phyloP scores from a whole-genome alignment of 2,113 vertebrate genomes.

The Platysteira castanea region DNA sequence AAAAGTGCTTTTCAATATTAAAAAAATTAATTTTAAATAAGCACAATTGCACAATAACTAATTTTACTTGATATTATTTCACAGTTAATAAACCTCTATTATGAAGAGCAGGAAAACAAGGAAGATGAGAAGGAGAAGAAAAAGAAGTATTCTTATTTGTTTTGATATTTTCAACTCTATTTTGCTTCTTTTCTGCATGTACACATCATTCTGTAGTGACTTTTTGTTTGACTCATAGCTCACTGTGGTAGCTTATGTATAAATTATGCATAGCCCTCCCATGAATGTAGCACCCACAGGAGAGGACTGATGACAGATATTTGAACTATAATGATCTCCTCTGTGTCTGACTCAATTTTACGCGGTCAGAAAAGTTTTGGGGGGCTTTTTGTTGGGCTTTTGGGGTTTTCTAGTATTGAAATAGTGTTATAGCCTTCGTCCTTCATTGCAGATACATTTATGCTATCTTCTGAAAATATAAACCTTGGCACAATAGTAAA shows the following conservation, averaged over 20 bases:
- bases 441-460: neutral
- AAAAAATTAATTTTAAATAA: neutral
- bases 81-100: neutral
- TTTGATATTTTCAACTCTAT: neutral
- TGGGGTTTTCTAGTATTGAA: neutral
- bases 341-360: neutral
- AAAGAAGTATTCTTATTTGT: rapidly evolving
- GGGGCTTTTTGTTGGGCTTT: rapidly evolving
- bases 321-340: neutral
- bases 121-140: neutral
- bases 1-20: neutral
- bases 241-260: neutral
- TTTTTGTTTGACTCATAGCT: neutral
- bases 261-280: neutral
- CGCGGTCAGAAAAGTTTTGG: neutral
- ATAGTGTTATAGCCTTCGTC: neutral
- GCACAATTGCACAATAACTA: neutral
- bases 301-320: neutral
- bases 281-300: neutral
- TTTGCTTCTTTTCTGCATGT: neutral
- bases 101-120: neutral
- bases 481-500: neutral
- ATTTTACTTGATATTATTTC: neutral
- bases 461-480: neutral
- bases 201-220: neutral